Percentiles rank a stretch among this genome's conserved stretches.
These are phyloP conservation scores for Mohoua ochrocephala DNA, from an alignment of 2,113 vertebrate genomes.

Conservation along the genomic window DNA sequence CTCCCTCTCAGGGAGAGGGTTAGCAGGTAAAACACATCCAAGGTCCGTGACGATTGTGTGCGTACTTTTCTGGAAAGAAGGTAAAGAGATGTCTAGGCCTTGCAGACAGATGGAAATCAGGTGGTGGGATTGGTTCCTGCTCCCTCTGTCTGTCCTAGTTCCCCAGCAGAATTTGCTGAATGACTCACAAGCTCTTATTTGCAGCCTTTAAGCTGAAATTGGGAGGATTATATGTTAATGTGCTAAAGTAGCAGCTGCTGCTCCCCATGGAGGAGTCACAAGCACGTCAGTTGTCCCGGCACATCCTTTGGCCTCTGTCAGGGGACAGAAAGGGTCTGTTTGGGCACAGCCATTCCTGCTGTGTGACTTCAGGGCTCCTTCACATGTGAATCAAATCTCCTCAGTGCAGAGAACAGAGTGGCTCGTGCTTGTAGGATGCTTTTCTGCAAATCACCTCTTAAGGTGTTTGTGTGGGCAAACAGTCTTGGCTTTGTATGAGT, in stretches of 20 bases:
- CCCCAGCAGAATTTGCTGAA: not conserved
- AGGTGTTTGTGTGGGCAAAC: not conserved
- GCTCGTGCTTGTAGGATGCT: not conserved
- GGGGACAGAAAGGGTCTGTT: not conserved
- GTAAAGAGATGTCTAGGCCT: not conserved
- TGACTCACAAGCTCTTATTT: constrained; percentile 34
- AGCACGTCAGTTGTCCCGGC: not conserved
- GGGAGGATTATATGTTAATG: not conserved
- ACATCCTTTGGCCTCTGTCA: not conserved
- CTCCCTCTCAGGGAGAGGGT: not conserved
- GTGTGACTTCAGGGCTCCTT: not conserved
- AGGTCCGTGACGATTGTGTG: not conserved
- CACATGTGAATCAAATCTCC: not conserved
- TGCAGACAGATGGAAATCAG: not conserved
- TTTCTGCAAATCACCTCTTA: not conserved
- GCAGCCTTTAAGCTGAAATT: not conserved
- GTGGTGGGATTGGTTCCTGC: not conserved
- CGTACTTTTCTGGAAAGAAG: not conserved
- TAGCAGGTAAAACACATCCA: not conserved
- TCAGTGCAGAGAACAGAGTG: not conserved
- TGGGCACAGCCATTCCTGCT: not conserved
- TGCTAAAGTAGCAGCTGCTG: not conserved
- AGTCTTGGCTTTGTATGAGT: not conserved
- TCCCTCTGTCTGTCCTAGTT: constrained; percentile 3
- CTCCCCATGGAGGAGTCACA: not conserved